Percentiles rank a stretch among this genome's conserved stretches.
phyloP scores from a whole-genome alignment of 2,888 invertebrate genomes.

The Disparrhopalites patrizii region DNA sequence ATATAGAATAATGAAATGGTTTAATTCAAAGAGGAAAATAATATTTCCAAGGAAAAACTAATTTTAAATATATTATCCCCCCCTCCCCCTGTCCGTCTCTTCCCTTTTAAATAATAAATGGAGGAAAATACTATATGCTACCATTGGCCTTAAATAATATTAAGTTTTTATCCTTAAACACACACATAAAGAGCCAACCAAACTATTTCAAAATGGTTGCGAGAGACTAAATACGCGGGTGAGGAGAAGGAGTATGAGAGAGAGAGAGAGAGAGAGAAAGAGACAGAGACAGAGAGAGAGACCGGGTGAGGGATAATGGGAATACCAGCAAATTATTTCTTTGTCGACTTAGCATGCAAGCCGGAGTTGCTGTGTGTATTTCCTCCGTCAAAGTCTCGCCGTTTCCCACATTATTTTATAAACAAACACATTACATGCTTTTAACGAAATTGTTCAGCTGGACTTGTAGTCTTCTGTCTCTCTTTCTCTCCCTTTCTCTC shows the following conservation, averaged over 20 bases:
- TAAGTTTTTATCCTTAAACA: too few relatives aligned
- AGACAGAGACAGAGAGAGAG: too few relatives aligned
- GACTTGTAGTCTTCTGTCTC: conserved; percentile 4
- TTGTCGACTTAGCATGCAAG: conserved; percentile 14
- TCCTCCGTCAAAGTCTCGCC: neutral
- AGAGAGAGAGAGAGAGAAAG: too few relatives aligned
- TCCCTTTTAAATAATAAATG: conserved; percentile 3
- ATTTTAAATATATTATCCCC: conserved; percentile 5
- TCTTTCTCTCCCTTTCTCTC: neutral
- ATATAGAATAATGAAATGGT: neutral
- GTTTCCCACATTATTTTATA: conserved; percentile 18
- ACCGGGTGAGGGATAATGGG: too few relatives aligned
- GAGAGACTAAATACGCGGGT: too few relatives aligned
- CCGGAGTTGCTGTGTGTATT: neutral
- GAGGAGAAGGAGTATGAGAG: too few relatives aligned
- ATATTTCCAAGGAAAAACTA: conserved; percentile 6
- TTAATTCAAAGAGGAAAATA: conserved; percentile 5
- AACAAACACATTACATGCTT: conserved; percentile 12
- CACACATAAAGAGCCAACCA: too few relatives aligned
- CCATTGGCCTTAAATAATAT: conserved; percentile 7
- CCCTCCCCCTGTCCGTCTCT: too few relatives aligned
- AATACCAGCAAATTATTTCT: conserved; percentile 13
- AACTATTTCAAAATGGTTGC: too few relatives aligned
- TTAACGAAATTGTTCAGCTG: conserved; percentile 16
- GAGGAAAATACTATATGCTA: too few relatives aligned